Evolutionary conservation across 2,888 invertebrate genomes (phyloP), one percentile per base, ranked within the genome.

Genomic region (Oithona nana): DNA sequence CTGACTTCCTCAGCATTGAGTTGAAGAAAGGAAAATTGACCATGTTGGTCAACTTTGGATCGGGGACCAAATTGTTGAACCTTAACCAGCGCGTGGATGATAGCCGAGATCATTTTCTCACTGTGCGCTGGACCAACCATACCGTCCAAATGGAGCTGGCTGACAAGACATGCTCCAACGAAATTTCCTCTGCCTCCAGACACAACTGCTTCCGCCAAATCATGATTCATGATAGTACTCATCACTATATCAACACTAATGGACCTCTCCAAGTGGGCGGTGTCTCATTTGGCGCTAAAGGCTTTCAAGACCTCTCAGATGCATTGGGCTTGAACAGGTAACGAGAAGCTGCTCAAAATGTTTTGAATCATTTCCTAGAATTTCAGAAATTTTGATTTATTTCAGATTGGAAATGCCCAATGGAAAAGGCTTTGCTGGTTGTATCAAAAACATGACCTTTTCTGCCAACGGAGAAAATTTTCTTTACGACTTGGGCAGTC

Each of bases 381-480:
- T 28, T 24, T 63, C 4, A 20, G 28, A 11, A 24, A 49, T 16
- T 64, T 63, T n/a, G 24, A 13, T 52, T 52, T 3, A 28, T 57
- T 59, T 24, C 28, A 59, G 88, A 87, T 75, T 78, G 28, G 76
- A 82, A 68, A 75, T 77, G 4, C 87, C 88, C 1, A 82, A 81
- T 16, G 78, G 77, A 57, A 76, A 78, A 65, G 83, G 84, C 64
- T 92, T 90, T 72, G 77, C 80, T 55, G 97, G 97, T 3, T 97
- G 95, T 72, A 82, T 97, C 66, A 82, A 85, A 67, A 93, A 95
- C 73, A 80, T 97, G 66, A 84, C 89, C 0, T 86, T 88, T 71
- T 89, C 76, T 67, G 65, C 64, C 48, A 64, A 65, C 16, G 63
- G 65, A 57, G 56, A 61, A 6, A 52, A 13, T 3, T 24, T 28